Evolutionary conservation across 2,113 vertebrate species (phyloP).

Genomic region (Epinephelus moara): DNA sequence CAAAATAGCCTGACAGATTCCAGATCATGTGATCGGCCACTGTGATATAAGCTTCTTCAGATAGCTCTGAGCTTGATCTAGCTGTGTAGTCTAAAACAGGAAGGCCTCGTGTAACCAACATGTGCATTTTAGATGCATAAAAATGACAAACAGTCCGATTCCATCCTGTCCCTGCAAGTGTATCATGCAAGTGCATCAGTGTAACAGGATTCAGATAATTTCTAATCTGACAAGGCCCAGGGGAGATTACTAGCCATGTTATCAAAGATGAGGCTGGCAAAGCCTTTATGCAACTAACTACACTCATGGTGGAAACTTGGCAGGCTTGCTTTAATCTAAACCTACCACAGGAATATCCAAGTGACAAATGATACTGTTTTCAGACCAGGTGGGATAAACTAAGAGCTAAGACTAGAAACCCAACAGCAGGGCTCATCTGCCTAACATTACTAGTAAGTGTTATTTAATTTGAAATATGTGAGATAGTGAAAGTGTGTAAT

Average conservation of each 20-base stretch:
- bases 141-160: conserved; percentile 30
- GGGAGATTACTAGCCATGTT: conserved; percentile 57
- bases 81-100: conserved; percentile 46
- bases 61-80: conserved; percentile 34
- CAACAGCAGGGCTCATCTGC: not conserved
- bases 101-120: conserved; percentile 56
- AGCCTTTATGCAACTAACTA: conserved; percentile 39
- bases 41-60: conserved; percentile 37
- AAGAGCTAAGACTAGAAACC: conserved; percentile 16
- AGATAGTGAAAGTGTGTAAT: not conserved
- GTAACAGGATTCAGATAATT: conserved; percentile 68
- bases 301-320: conserved; percentile 48
- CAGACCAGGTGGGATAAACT: conserved; percentile 19
- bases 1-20: conserved; percentile 50
- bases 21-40: conserved; percentile 54
- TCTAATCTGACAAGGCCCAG: conserved; percentile 65
- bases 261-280: conserved; percentile 64
- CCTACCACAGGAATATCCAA: conserved; percentile 38
- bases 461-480: not conserved
- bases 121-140: conserved; percentile 39
- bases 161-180: conserved; percentile 25
- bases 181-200: conserved; percentile 46
- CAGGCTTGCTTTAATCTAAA: conserved; percentile 52
- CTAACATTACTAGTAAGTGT: conserved; percentile 6
- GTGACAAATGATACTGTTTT: conserved; percentile 46